phyloP scores from a whole-genome alignment of 2,888 invertebrate genomes.

The Agrilus mali region DNA sequence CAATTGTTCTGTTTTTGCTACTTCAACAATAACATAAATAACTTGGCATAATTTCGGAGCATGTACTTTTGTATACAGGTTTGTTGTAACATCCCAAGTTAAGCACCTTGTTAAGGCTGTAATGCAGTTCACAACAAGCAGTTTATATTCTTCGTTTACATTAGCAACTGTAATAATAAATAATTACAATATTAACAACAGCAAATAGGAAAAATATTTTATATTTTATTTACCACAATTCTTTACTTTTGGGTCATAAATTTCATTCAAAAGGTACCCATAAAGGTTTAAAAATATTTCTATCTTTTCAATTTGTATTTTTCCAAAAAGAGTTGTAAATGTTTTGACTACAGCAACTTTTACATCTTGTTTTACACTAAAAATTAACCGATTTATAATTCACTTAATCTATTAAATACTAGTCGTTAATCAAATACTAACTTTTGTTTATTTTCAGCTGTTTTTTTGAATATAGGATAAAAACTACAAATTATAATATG shows the following conservation, averaged over 20 bases:
- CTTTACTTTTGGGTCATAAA: slow-evolving; percentile 38
- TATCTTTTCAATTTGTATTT: slow-evolving; percentile 35
- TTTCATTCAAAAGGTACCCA: slow-evolving; percentile 38
- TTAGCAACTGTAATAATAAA: slow-evolving; percentile 37
- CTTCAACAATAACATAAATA: slow-evolving; percentile 48
- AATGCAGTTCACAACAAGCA: slow-evolving; percentile 42
- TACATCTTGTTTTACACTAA: slow-evolving; percentile 33
- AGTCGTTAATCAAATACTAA: slow-evolving; percentile 5
- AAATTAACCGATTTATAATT: slow-evolving; percentile 1
- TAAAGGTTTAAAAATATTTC: slow-evolving; percentile 45
- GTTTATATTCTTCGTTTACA: slow-evolving; percentile 51
- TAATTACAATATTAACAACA: slow-evolving; percentile 6
- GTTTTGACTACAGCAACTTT: slow-evolving; percentile 40
- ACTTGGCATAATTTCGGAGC: slow-evolving; percentile 50
- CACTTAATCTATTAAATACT: no score
- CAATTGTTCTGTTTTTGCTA: slow-evolving; percentile 54
- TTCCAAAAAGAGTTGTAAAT: slow-evolving; percentile 36
- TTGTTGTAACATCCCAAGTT: slow-evolving; percentile 38
- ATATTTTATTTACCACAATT: slow-evolving; percentile 1
- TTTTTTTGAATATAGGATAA: slow-evolving; percentile 18
- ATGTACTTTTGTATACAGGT: slow-evolving; percentile 43
- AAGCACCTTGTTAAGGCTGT: slow-evolving; percentile 38
- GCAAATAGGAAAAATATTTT: neutral
- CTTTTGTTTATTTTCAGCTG: slow-evolving; percentile 17
- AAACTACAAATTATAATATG: slow-evolving; percentile 17